Evolutionary conservation across 2,888 invertebrate genomes (phyloP).

Genomic region (Spilarctia lutea): DNA sequence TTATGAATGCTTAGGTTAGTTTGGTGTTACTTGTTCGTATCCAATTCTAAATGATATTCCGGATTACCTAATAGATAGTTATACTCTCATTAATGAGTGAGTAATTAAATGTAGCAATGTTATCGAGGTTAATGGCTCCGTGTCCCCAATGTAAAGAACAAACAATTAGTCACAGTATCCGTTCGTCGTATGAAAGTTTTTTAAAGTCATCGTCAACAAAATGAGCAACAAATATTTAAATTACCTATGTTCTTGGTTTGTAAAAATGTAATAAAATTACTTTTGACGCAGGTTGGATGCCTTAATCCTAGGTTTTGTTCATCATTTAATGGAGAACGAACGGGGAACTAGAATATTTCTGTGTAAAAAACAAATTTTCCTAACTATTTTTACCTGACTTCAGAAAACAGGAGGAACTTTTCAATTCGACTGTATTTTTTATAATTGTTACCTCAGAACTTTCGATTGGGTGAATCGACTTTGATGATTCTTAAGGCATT

Average conservation of each 20-base stretch:
- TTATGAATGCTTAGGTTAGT: not conserved
- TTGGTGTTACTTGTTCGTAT: not conserved
- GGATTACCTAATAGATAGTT: not conserved
- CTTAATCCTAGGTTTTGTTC: too few species aligned
- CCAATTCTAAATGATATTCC: not conserved
- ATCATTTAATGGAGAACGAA: too few species aligned
- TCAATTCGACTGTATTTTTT: too few species aligned
- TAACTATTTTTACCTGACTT: too few species aligned
- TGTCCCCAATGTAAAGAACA: slow-evolving; percentile 28
- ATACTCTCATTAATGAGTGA: slow-evolving; percentile 8
- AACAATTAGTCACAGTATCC: slow-evolving; percentile 26
- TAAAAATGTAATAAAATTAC: not conserved
- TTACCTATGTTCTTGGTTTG: not conserved
- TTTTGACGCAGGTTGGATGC: not conserved
- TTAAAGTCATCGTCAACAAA: not conserved
- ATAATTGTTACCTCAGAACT: too few species aligned
- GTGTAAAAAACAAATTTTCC: not conserved
- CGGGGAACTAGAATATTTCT: not conserved
- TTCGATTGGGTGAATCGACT: too few species aligned
- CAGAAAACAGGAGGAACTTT: too few species aligned
- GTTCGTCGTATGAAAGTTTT: not conserved
- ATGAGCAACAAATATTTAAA: not conserved
- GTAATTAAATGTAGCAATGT: slow-evolving; percentile 30
- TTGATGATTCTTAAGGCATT: too few species aligned
- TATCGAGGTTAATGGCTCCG: slow-evolving; percentile 34